Evolutionary conservation across 2,888 invertebrate species (phyloP).

Genomic region (Campoletis raptor): DNA sequence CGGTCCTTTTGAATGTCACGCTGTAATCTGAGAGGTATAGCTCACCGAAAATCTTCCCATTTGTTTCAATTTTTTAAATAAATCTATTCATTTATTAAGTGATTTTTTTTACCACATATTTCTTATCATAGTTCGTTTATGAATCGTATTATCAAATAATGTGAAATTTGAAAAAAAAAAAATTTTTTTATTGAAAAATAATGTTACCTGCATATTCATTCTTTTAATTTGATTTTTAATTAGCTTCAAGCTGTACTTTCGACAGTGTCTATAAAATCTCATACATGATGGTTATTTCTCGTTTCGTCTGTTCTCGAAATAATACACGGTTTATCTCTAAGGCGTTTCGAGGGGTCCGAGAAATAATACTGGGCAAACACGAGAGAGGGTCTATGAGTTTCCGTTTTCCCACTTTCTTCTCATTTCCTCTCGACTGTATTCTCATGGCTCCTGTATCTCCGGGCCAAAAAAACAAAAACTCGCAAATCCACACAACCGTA

Average conservation of each 20-base stretch:
- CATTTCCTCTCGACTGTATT: not conserved
- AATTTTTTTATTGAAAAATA: not conserved
- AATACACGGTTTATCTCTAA: slow-evolving; percentile 10
- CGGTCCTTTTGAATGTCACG: not conserved
- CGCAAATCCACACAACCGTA: not conserved
- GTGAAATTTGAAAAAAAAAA: not conserved
- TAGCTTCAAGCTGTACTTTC: not conserved
- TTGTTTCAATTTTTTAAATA: not conserved
- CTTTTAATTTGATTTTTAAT: not conserved
- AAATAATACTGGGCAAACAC: slow-evolving; percentile 19
- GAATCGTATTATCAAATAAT: not conserved
- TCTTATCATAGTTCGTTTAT: not conserved
- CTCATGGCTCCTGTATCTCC: not conserved
- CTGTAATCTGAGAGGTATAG: not conserved
- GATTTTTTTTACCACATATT: not conserved
- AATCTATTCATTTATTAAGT: not conserved
- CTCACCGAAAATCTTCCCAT: slow-evolving; percentile 6
- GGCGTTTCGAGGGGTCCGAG: not conserved
- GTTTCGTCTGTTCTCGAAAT: not conserved
- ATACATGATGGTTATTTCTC: not conserved
- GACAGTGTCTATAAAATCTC: not conserved
- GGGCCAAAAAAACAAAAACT: not conserved
- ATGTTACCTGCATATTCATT: not conserved
- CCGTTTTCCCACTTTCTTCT: not conserved
- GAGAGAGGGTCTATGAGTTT: not conserved